These are phyloP conservation scores for Opisthograptis luteolata DNA, from an alignment of 2,888 invertebrate species.

Conservation along the genomic window DNA sequence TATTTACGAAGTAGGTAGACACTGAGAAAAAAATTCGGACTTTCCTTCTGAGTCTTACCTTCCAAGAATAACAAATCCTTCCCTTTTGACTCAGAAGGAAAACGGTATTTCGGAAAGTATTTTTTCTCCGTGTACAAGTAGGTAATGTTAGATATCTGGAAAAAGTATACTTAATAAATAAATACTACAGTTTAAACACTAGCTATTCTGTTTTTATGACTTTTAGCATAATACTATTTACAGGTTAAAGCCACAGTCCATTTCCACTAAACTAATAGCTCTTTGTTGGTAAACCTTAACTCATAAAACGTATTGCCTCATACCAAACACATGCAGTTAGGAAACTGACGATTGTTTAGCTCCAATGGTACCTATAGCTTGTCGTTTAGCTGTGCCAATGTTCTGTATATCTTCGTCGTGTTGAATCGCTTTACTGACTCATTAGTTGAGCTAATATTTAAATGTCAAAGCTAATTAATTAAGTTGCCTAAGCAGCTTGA, in stretches of 20 bases:
- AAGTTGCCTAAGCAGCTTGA: background rate
- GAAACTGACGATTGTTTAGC: background rate
- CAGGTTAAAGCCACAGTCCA: background rate
- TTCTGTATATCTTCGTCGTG: background rate
- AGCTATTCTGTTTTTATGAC: too few relatives aligned
- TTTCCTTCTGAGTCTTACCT: too few relatives aligned
- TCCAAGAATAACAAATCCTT: too few relatives aligned
- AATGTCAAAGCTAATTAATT: background rate
- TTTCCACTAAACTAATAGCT: background rate
- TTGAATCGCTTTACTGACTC: background rate
- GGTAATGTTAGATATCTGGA: too few relatives aligned
- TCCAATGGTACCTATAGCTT: background rate
- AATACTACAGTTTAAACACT: too few relatives aligned
- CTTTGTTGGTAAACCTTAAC: background rate
- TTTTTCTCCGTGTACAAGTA: too few relatives aligned
- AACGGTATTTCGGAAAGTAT: too few relatives aligned
- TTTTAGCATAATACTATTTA: too few relatives aligned
- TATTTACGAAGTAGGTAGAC: too few relatives aligned
- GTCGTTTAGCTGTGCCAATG: background rate
- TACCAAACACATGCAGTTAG: background rate
- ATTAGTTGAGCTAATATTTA: background rate
- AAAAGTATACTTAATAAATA: too few relatives aligned
- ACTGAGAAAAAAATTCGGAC: too few relatives aligned
- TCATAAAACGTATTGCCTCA: constrained; percentile 2
- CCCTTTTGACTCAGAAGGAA: too few relatives aligned